phyloP scores from a whole-genome alignment of 2,888 invertebrate genomes.

The Cenopis cana region DNA sequence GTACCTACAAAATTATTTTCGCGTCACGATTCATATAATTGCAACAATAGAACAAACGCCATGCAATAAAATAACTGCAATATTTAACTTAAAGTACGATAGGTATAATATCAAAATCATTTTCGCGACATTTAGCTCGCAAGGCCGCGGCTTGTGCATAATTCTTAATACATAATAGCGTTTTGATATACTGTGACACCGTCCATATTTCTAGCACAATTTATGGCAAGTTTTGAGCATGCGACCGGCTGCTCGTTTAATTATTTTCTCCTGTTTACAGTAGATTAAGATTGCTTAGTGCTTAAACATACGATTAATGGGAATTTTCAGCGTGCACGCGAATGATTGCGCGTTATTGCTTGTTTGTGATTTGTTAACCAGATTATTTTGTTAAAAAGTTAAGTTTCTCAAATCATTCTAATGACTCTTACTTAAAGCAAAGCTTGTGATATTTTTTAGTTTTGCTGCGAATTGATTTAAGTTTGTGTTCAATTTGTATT shows the following conservation, averaged over 20 bases:
- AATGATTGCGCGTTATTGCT: slow-evolving; percentile 29
- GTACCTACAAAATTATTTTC: too few relatives aligned
- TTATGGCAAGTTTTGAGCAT: slow-evolving; percentile 66
- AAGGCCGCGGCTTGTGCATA: slow-evolving; percentile 66
- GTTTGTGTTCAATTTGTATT: too few relatives aligned
- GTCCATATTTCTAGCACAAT: slow-evolving; percentile 66
- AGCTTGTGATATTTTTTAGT: too few relatives aligned
- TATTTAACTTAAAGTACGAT: too few relatives aligned
- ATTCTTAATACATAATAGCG: slow-evolving; percentile 71
- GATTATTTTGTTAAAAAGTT: background rate
- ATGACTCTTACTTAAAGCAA: too few relatives aligned
- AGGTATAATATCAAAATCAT: slow-evolving; percentile 57
- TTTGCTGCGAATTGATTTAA: too few relatives aligned
- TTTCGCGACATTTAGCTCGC: slow-evolving; percentile 59
- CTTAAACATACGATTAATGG: slow-evolving; percentile 64
- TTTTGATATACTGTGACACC: slow-evolving; percentile 70
- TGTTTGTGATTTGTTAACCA: background rate
- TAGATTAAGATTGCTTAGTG: slow-evolving; percentile 69
- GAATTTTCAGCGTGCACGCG: slow-evolving; percentile 45
- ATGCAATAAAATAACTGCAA: too few relatives aligned
- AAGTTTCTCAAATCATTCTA: too few relatives aligned
- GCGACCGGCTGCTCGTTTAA: slow-evolving; percentile 64
- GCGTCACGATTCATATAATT: too few relatives aligned
- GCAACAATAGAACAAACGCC: too few relatives aligned
- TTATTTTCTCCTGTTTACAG: slow-evolving; percentile 76